Evolutionary conservation across 37 sponge, comb jelly and placozoan species (phyloP).

Genomic region (Ianthella basta): DNA sequence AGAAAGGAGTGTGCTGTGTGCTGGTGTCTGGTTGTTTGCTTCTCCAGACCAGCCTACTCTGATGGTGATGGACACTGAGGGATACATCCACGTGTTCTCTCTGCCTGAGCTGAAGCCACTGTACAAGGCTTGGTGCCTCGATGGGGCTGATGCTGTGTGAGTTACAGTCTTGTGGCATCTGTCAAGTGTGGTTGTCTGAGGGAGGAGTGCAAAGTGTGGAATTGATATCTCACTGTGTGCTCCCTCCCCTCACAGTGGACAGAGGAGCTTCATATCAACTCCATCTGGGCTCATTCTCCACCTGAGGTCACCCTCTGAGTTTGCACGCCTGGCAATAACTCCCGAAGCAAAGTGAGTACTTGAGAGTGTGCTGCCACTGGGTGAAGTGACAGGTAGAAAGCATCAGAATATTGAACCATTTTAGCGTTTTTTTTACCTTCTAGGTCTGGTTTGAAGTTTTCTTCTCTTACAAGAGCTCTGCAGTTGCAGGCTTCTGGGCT

Average conservation of each 20-base stretch:
- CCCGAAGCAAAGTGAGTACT: slow-evolving; percentile 55
- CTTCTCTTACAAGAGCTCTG: slow-evolving; percentile 23
- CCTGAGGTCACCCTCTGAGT: slow-evolving; percentile 80
- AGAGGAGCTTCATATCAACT: slow-evolving; percentile 60
- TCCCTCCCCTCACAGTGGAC: slow-evolving; percentile 60
- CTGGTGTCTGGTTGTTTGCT: slow-evolving; percentile 46
- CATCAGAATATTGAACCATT: not conserved
- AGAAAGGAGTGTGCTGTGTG: not conserved
- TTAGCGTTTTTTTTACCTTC: not conserved
- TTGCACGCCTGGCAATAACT: slow-evolving; percentile 63
- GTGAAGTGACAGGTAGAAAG: not conserved
- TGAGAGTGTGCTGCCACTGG: not conserved
- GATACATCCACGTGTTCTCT: slow-evolving; percentile 54
- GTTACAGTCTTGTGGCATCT: not conserved
- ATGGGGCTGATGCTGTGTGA: slow-evolving; percentile 76
- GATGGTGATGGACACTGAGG: slow-evolving; percentile 64
- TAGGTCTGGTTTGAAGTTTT: slow-evolving; percentile 26
- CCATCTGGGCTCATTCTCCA: slow-evolving; percentile 59
- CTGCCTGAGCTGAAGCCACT: slow-evolving; percentile 77
- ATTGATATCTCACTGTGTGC: too few relatives aligned
- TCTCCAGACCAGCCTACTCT: slow-evolving; percentile 22
- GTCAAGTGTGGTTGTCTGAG: not conserved
- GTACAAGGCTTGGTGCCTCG: slow-evolving; percentile 74
- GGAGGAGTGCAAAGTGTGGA: too few relatives aligned
- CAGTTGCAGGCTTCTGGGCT: slow-evolving; percentile 22